Percentiles rank a stretch among this genome's conserved stretches.
phyloP scores from a whole-genome alignment of 2,797 vertebrate genomes.

The Podarcis siculus region DNA sequence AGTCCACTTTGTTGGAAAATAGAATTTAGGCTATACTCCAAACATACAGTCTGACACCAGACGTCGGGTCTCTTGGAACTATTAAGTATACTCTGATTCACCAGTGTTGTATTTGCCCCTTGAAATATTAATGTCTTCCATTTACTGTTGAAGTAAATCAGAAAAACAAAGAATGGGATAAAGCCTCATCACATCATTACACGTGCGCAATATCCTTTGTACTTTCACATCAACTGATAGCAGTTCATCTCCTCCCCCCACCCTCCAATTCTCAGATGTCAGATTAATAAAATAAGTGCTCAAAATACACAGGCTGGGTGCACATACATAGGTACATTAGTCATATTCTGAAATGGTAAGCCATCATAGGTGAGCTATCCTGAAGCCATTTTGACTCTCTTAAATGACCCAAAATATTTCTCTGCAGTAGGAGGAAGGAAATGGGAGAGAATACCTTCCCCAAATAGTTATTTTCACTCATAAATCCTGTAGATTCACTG shows the following conservation, averaged over 20 bases:
- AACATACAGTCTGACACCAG: slow-evolving; percentile 9
- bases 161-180: slow-evolving; percentile 25
- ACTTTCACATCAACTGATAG: neutral
- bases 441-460: too few relatives aligned
- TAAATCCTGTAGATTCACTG: too few relatives aligned
- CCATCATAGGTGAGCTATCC: too few relatives aligned
- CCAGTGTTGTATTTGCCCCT: slow-evolving; percentile 42
- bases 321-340: too few relatives aligned
- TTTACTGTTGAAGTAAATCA: slow-evolving; percentile 33
- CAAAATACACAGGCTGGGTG: too few relatives aligned
- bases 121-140: slow-evolving; percentile 66
- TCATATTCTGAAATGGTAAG: too few relatives aligned
- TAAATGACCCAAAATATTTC: too few relatives aligned
- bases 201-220: neutral
- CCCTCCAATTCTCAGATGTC: neutral
- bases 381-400: too few relatives aligned
- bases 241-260: neutral
- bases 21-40: neutral
- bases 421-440: too few relatives aligned
- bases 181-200: neutral
- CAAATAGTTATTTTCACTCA: too few relatives aligned
- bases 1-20: neutral
- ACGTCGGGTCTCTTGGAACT: slow-evolving; percentile 20
- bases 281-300: too few relatives aligned
- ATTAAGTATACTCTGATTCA: slow-evolving; percentile 19